These are phyloP conservation scores for Plusia festucae DNA, from an alignment of 2,888 invertebrate genomes.

Conservation along the genomic window DNA sequence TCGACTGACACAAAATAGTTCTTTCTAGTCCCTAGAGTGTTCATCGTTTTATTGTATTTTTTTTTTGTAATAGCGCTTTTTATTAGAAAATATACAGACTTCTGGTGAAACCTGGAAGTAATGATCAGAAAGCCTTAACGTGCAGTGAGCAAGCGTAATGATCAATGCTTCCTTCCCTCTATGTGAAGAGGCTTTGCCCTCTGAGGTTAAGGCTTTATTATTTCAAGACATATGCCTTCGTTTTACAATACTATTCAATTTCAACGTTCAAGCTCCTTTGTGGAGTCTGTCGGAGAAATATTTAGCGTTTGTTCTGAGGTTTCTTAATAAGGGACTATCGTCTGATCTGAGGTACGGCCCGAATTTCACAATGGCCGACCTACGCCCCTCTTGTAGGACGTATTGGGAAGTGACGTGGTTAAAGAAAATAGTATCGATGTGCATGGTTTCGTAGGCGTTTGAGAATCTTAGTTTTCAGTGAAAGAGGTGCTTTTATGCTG, in stretches of 20 bases:
- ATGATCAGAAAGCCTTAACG: neutral
- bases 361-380: slow-evolving; percentile 72
- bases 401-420: slow-evolving; percentile 10
- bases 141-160: neutral
- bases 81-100: too few species aligned
- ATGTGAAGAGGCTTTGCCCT: slow-evolving; percentile 1
- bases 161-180: neutral
- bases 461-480: neutral
- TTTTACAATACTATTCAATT: slow-evolving; percentile 42
- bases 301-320: slow-evolving; percentile 54
- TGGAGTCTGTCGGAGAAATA: slow-evolving; percentile 43
- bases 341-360: slow-evolving; percentile 62
- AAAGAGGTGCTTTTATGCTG: neutral
- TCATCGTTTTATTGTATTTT: too few species aligned
- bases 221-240: slow-evolving; percentile 17
- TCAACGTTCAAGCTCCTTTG: slow-evolving; percentile 41
- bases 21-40: too few species aligned
- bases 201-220: slow-evolving; percentile 11
- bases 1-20: too few species aligned
- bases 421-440: slow-evolving; percentile 31
- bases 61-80: too few species aligned
- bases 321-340: slow-evolving; percentile 67
- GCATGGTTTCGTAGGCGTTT: neutral
- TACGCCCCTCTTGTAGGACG: slow-evolving; percentile 66
- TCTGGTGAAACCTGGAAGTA: neutral